Conservation (phyloP, 1,140 invertebrate species). For the Elymnias hypermnestra region DNA sequence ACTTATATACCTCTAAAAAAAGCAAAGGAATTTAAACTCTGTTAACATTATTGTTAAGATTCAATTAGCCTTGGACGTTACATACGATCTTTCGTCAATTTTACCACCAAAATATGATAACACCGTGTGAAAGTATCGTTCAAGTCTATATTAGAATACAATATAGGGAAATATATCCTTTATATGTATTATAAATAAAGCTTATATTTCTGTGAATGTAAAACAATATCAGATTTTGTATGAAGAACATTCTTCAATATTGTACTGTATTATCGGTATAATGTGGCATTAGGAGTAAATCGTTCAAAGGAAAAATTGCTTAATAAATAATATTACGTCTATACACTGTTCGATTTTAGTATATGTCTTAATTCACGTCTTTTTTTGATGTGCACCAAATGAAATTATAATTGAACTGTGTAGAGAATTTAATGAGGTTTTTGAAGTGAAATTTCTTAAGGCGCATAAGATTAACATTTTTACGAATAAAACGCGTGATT, state of each 20-base stretch:
- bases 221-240: slow-evolving; percentile 29
- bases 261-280: slow-evolving; percentile 61
- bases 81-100: too few relatives aligned
- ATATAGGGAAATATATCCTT: slow-evolving; percentile 2
- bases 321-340: slow-evolving; percentile 39
- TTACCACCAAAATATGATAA: slow-evolving; percentile 48
- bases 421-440: too few relatives aligned
- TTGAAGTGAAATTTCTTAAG: too few relatives aligned
- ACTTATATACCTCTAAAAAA: neutral
- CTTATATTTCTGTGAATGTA: slow-evolving; percentile 18
- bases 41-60: neutral
- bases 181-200: neutral
- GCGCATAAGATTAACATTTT: too few relatives aligned
- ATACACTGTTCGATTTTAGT: neutral
- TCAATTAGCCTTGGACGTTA: neutral
- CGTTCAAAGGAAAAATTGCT: slow-evolving; percentile 63
- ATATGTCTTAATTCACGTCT: too few relatives aligned
- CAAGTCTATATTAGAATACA: slow-evolving; percentile 43
- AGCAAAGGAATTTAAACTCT: slow-evolving; percentile 21
- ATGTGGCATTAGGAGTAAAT: slow-evolving; percentile 55
- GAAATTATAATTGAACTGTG: too few relatives aligned
- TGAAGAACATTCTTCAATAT: slow-evolving; percentile 45
- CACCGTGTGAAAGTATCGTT: slow-evolving; percentile 58
- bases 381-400: too few relatives aligned
- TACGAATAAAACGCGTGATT: too few relatives aligned